A percentile compares a stretch with the other conserved stretches of the same genome.
phyloP scores from a whole-genome alignment of 2,888 invertebrate species.

The Carcina quercana region DNA sequence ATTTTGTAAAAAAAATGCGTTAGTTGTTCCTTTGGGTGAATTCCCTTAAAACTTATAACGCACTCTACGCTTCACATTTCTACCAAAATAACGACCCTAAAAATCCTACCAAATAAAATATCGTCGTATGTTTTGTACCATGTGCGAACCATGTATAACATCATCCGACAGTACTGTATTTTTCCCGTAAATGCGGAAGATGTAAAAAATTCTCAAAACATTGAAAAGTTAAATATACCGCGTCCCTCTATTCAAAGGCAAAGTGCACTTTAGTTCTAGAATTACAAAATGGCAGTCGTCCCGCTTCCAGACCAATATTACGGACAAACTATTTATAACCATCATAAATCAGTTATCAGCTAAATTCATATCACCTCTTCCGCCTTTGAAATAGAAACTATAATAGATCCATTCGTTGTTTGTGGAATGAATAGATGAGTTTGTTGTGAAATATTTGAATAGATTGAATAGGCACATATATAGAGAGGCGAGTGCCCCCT shows the following conservation, averaged over 20 bases:
- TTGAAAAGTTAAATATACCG: no score
- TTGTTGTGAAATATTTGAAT: conserved; percentile 39
- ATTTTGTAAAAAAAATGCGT: no score
- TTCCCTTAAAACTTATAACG: no score
- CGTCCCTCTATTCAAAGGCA: conserved; percentile 45
- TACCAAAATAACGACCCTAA: no score
- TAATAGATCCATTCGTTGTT: neutral
- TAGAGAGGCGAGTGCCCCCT: conserved; percentile 29
- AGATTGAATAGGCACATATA: conserved; percentile 32
- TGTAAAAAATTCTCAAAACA: no score
- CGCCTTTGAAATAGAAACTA: neutral
- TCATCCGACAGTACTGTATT: no score
- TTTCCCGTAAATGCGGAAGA: no score
- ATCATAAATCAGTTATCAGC: conserved; percentile 9
- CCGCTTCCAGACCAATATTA: conserved; percentile 26
- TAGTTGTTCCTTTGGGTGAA: no score
- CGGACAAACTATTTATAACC: conserved; percentile 40
- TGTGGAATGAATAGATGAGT: neutral
- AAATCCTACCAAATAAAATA: no score
- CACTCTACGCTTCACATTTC: no score
- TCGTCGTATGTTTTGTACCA: no score
- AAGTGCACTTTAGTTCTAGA: conserved; percentile 50
- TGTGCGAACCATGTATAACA: no score
- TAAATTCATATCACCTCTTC: neutral
- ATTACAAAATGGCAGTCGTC: conserved; percentile 57